Evolutionary conservation across 2,113 vertebrate genomes (phyloP).

Genomic region (Perccottus glenii): DNA sequence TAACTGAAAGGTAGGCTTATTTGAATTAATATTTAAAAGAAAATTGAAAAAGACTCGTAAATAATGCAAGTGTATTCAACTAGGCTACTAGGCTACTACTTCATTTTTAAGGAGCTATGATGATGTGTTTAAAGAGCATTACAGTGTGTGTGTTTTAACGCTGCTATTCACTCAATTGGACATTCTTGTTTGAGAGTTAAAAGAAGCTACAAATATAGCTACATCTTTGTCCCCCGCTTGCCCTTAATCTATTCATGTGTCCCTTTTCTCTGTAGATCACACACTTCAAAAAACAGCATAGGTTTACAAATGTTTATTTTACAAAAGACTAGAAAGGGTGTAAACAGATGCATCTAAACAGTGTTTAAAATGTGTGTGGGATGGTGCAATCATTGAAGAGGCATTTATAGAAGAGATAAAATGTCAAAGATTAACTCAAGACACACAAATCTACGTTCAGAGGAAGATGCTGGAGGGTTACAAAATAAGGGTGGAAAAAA

Average conservation of each 20-base stretch:
- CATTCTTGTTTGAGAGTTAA: constrained; percentile 32
- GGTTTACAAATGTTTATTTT: constrained; percentile 81
- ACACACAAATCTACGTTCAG: constrained; percentile 27
- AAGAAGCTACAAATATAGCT: constrained; percentile 11
- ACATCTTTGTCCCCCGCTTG: background rate
- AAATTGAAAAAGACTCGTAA: too few relatives aligned
- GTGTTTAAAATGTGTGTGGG: constrained; percentile 14
- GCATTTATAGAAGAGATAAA: constrained; percentile 36
- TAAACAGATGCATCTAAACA: constrained; percentile 46
- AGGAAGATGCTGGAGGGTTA: constrained; percentile 8
- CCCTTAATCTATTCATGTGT: background rate
- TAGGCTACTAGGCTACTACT: too few relatives aligned
- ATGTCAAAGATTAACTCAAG: constrained; percentile 53
- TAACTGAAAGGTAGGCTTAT: too few relatives aligned
- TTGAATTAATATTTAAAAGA: too few relatives aligned
- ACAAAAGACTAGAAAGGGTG: constrained; percentile 80
- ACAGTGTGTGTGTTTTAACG: background rate
- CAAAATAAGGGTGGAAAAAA: constrained; percentile 5
- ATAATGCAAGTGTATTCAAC: too few relatives aligned
- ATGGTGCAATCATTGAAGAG: constrained; percentile 37
- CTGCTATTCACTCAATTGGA: background rate
- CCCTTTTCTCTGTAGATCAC: constrained; percentile 8
- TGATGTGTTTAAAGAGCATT: constrained; percentile 7
- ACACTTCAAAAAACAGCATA: constrained; percentile 9
- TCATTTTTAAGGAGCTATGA: too few relatives aligned